phyloP scores from a whole-genome alignment of 2,888 invertebrate genomes.

The Corbicula japonica region DNA sequence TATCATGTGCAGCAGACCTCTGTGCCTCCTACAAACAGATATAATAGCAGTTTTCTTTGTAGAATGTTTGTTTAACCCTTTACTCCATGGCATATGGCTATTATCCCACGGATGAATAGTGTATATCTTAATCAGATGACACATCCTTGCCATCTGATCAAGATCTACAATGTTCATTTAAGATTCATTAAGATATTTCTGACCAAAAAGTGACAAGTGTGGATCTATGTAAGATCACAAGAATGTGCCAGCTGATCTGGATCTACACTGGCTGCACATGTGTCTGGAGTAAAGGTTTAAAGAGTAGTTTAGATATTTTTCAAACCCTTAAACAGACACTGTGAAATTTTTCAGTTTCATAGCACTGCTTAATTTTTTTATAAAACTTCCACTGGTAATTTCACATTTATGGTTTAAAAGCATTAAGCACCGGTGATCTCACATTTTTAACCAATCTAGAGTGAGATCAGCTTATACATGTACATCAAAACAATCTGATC shows the following conservation, averaged over 20 bases:
- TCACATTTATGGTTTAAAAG: not conserved
- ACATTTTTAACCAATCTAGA: not conserved
- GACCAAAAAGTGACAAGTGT: not conserved
- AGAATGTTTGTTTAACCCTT: too few relatives aligned
- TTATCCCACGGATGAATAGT: not conserved
- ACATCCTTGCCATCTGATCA: not conserved
- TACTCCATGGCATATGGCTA: too few relatives aligned
- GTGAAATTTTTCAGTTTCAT: not conserved
- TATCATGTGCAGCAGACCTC: conserved; percentile 79
- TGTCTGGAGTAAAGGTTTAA: too few relatives aligned
- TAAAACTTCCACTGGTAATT: not conserved
- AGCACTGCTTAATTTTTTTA: not conserved
- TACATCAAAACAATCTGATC: not conserved
- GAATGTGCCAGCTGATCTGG: not conserved
- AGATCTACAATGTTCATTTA: too few relatives aligned
- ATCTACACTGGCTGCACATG: too few relatives aligned
- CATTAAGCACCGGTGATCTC: not conserved
- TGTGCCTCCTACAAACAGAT: conserved; percentile 83
- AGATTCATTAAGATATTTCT: too few relatives aligned
- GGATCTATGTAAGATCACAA: not conserved
- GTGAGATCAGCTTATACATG: not conserved
- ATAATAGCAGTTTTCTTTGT: too few relatives aligned
- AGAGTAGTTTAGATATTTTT: too few relatives aligned
- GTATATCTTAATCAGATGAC: not conserved
- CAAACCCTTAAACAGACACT: not conserved